Evolutionary conservation across 1,140 invertebrate genomes (phyloP).

Genomic region (Philopotamus ludificatus): DNA sequence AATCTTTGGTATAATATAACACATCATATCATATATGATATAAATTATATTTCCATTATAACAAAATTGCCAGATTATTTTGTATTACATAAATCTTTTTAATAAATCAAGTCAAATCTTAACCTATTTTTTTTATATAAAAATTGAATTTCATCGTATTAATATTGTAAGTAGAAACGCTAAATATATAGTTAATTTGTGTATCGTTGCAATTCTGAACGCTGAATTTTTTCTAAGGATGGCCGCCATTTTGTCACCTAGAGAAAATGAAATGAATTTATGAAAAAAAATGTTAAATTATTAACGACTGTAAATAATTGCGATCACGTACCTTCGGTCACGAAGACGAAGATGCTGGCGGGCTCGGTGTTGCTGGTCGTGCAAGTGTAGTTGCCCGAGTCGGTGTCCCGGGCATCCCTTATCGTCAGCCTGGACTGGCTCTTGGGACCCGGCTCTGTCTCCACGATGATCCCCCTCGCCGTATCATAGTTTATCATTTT

Average conservation of each 20-base stretch:
- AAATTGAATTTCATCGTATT: constrained; percentile 25
- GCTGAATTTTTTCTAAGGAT: constrained; percentile 37
- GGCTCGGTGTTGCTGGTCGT: constrained; percentile 85
- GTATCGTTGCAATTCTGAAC: not conserved
- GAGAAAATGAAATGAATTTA: no score
- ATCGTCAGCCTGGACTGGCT: constrained; percentile 83
- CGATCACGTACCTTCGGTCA: constrained; percentile 76
- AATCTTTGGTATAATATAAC: no score
- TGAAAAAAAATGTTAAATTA: no score
- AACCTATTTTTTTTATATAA: not conserved
- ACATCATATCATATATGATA: no score
- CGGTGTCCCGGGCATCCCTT: constrained; percentile 75
- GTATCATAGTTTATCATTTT: constrained; percentile 91
- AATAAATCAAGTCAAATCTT: not conserved
- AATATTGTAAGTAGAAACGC: constrained; percentile 8
- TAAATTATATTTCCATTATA: no score
- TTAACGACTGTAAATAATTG: not conserved
- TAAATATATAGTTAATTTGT: not conserved
- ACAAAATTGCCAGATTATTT: no score
- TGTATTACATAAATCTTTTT: no score
- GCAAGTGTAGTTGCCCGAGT: constrained; percentile 87
- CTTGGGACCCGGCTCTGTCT: constrained; percentile 78
- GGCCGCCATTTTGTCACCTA: constrained; percentile 40
- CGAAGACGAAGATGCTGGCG: constrained; percentile 85
- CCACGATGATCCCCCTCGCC: constrained; percentile 77